Percentiles rank a stretch among this genome's conserved stretches.
phyloP scores from a whole-genome alignment of 1,140 invertebrate species.

The Pseudobourletiella spinata region DNA sequence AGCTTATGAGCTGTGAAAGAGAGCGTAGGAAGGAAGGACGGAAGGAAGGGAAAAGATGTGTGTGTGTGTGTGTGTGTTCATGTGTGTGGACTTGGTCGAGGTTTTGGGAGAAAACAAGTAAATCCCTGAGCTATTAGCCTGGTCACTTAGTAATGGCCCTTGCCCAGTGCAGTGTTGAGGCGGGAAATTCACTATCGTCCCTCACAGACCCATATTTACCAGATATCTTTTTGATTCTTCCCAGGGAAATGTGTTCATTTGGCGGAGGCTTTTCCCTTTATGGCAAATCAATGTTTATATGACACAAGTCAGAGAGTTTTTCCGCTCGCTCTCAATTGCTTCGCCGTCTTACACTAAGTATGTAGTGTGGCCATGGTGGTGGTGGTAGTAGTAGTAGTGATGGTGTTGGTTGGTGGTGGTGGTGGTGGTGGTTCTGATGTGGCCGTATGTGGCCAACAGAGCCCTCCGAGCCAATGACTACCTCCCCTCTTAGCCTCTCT shows the following conservation, averaged over 20 bases:
- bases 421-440: too few relatives aligned
- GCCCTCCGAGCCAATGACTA: not conserved
- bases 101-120: too few relatives aligned
- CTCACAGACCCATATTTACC: constrained; percentile 35
- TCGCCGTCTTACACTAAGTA: too few relatives aligned
- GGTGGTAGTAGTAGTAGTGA: too few relatives aligned
- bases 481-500: constrained; percentile 5
- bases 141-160: constrained; percentile 33
- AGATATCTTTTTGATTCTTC: constrained; percentile 31
- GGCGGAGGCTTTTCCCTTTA: constrained; percentile 29
- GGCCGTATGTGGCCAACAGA: too few relatives aligned
- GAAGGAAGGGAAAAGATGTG: too few relatives aligned
- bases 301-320: constrained; percentile 6
- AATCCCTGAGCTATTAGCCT: constrained; percentile 36
- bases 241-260: constrained; percentile 27
- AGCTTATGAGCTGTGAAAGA: not conserved
- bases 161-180: not conserved
- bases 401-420: too few relatives aligned
- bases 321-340: not conserved
- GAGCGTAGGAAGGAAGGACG: not conserved
- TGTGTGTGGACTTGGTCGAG: too few relatives aligned
- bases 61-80: too few relatives aligned
- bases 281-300: constrained; percentile 35
- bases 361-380: too few relatives aligned
- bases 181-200: constrained; percentile 25